A percentile compares a stretch with the other conserved stretches of the same genome.
phyloP scores from a whole-genome alignment of 2,888 invertebrate genomes.

The Harpalus rubripes region DNA sequence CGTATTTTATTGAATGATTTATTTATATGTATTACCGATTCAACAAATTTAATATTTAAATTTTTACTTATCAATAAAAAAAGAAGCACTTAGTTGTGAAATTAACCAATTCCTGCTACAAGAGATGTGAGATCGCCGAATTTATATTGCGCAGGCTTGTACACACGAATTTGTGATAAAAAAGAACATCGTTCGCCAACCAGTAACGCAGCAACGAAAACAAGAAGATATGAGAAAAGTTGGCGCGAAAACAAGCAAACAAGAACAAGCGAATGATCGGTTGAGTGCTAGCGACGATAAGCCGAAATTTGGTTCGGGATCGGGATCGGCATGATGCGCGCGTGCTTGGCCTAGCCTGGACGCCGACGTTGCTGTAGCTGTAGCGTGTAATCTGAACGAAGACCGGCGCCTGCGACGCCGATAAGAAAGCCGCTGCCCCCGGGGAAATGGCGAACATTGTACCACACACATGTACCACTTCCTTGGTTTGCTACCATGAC shows the following conservation, averaged over 20 bases:
- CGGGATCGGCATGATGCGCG: conserved; percentile 19
- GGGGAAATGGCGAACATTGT: conserved; percentile 74
- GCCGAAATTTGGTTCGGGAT: conserved; percentile 58
- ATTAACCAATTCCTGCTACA: background rate
- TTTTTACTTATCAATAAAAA: no score
- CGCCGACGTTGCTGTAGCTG: conserved; percentile 72
- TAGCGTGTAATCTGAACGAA: conserved; percentile 76
- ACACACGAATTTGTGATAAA: conserved; percentile 45
- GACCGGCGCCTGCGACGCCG: conserved; percentile 73
- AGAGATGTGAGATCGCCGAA: conserved; percentile 26
- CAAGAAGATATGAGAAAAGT: conserved; percentile 66
- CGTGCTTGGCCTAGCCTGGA: conserved; percentile 8
- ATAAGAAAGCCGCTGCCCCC: conserved; percentile 75
- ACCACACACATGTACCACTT: conserved; percentile 76
- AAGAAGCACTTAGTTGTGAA: background rate
- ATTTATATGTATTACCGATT: no score
- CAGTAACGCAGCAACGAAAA: conserved; percentile 59
- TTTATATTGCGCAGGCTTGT: conserved; percentile 41
- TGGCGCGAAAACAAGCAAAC: conserved; percentile 64
- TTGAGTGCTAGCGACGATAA: conserved; percentile 60
- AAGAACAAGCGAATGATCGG: conserved; percentile 64
- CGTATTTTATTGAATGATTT: no score
- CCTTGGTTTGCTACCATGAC: conserved; percentile 73
- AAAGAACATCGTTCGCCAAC: conserved; percentile 48
- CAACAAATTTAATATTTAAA: no score